phyloP scores from a whole-genome alignment of 2,888 invertebrate species.

The Thyatira batis region DNA sequence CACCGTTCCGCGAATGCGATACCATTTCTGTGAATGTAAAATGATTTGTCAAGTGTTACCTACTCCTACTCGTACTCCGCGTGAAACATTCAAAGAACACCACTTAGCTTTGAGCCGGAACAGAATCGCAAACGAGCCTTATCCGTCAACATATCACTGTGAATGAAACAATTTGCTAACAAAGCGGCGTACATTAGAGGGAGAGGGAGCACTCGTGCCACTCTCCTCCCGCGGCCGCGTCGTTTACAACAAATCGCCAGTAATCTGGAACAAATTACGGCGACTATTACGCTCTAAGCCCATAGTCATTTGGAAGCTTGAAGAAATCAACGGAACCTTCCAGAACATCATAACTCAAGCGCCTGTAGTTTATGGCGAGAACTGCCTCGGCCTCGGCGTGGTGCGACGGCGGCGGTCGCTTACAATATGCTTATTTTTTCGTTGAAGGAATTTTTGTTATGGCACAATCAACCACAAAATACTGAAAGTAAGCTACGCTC shows the following conservation, averaged over 20 bases:
- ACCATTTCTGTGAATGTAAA: background rate
- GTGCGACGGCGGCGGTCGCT: too few species aligned
- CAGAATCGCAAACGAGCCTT: conserved; percentile 2
- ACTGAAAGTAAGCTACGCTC: too few species aligned
- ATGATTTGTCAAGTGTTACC: background rate
- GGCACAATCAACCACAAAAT: too few species aligned
- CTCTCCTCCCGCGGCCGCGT: background rate
- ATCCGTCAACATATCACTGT: conserved; percentile 3
- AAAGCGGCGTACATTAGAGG: background rate
- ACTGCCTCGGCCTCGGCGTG: background rate
- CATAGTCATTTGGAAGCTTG: background rate
- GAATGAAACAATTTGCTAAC: conserved; percentile 5
- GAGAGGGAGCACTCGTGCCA: background rate
- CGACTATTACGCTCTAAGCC: conserved; percentile 1
- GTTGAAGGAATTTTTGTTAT: background rate
- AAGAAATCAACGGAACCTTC: background rate
- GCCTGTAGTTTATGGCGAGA: background rate
- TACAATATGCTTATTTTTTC: background rate
- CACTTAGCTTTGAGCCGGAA: background rate
- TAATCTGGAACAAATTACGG: conserved; percentile 6
- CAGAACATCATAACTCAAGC: background rate
- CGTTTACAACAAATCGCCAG: conserved; percentile 3
- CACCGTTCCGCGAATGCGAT: background rate
- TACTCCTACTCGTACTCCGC: too few species aligned
- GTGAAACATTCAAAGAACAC: background rate